A percentile compares a stretch with the other conserved stretches of the same genome.
Conservation (phyloP, 2,797 vertebrate species). For the Valencia hispanica region DNA sequence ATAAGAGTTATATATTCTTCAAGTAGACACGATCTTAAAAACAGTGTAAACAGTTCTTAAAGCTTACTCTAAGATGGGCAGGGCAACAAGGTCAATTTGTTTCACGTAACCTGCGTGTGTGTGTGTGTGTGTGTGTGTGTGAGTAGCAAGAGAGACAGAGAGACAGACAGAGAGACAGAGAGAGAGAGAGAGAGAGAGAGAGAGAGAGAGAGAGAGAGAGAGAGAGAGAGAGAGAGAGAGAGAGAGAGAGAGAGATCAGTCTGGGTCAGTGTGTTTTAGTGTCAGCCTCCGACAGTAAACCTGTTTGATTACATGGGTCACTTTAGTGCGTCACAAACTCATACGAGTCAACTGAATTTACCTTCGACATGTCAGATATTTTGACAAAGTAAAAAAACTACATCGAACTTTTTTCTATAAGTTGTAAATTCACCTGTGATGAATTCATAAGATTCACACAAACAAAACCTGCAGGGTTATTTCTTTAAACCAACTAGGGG, state of each 20-base stretch:
- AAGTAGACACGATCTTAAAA: neutral
- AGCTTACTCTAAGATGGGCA: neutral
- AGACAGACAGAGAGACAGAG: no score
- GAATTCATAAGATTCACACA: neutral
- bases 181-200: no score
- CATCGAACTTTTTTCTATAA: neutral
- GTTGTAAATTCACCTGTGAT: neutral
- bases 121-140: conserved; percentile 11
- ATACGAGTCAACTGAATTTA: neutral
- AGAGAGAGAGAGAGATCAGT: conserved; percentile 41
- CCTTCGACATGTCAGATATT: neutral
- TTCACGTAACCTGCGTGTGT: neutral
- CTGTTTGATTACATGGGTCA: conserved; percentile 40
- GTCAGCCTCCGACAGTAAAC: conserved; percentile 42
- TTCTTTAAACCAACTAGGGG: neutral
- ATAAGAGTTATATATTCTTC: conserved; percentile 15
- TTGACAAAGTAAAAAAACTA: neutral
- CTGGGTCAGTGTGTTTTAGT: conserved; percentile 64
- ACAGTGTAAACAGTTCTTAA: neutral
- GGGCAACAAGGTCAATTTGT: neutral
- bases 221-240: no score
- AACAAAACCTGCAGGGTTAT: neutral
- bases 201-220: no score
- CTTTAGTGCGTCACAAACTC: conserved; percentile 11
- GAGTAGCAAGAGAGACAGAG: no score